Base-by-base conservation (phyloP, 1,140 invertebrate genomes). In the Conus betulinus region DNA sequence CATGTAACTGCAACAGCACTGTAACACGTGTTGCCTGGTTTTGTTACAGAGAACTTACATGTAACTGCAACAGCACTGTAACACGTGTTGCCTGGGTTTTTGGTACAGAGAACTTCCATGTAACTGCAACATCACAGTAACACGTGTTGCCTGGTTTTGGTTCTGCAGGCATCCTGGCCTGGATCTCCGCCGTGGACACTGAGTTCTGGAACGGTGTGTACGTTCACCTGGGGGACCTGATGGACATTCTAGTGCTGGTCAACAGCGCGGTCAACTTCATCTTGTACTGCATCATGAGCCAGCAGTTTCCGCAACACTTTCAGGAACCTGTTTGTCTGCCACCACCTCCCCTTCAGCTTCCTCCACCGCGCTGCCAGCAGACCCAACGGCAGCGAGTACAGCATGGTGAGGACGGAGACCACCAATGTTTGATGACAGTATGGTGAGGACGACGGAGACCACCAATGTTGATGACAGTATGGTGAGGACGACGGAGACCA, bases 191-290 rank as follows among this genome's bases (percentile, higher is more conserved):
- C n/a, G 89, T 94, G 6, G 92, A 93, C 84, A 71, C 89, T 0
- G 55, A 89, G 1, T 95, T 95, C 88, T 94, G 92, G 53, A 25
- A 92, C 25, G 87, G 93, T 55, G 93, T 96, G 55, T 96, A 96
- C 92, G 90, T 94, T 13, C 94, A 95, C 82, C 97, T 98, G 83
- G 98, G 98, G 1, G 98, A 98, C 93, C 91, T 99, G 13, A 98
- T 99, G 97, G 98, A 99, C 94, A 97, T 98, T 25, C 95, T 99
- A 84, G 98, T 98, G 0, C 95, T 99, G 8, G 95, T 99, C 84
- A 99, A 99, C 95, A 98, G 98, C 39, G 0, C 39, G 0, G 39
- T 3, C 39, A 0, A 39, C 39, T 39, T 39, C 39, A 39, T 39
- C 39, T 1, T 39, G 0, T 1, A 39, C 39, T 39, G 39, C 39